phyloP scores from a whole-genome alignment of 2,113 vertebrate genomes.

The Hoplias malabaricus region DNA sequence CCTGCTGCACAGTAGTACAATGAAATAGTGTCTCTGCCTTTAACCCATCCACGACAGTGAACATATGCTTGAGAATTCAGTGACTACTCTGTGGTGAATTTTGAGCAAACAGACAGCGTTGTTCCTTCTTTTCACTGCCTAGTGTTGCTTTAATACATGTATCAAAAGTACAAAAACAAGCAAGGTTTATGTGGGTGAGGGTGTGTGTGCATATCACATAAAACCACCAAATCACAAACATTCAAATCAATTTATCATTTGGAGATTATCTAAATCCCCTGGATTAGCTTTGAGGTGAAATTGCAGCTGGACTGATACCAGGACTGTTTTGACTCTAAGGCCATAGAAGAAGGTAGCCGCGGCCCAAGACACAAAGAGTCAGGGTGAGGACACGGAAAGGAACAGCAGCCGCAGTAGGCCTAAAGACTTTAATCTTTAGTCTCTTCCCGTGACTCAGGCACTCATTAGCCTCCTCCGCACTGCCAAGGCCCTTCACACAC shows the following conservation, averaged over 20 bases:
- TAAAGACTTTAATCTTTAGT: conserved; percentile 20
- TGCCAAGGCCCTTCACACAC: conserved; percentile 10
- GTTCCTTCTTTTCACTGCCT: no score
- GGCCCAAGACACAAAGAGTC: conserved; percentile 1
- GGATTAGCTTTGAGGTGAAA: neutral
- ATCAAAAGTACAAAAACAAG: no score
- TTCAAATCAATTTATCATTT: no score
- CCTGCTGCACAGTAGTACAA: no score
- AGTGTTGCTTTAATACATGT: no score
- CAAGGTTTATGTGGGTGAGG: no score
- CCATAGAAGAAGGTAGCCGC: neutral
- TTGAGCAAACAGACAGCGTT: no score
- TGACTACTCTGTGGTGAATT: no score
- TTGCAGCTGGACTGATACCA: neutral
- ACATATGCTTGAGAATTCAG: no score
- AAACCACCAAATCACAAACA: neutral
- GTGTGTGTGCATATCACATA: no score
- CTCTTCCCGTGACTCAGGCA: conserved; percentile 29
- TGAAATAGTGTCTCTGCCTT: no score
- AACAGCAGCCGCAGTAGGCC: neutral
- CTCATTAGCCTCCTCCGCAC: neutral
- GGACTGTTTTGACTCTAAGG: neutral
- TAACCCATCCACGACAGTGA: no score
- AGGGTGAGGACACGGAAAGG: neutral
- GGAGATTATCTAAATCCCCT: neutral